These are phyloP conservation scores for Anguilla marmorata DNA, from an alignment of 2,797 vertebrate species.

Conservation along the genomic window DNA sequence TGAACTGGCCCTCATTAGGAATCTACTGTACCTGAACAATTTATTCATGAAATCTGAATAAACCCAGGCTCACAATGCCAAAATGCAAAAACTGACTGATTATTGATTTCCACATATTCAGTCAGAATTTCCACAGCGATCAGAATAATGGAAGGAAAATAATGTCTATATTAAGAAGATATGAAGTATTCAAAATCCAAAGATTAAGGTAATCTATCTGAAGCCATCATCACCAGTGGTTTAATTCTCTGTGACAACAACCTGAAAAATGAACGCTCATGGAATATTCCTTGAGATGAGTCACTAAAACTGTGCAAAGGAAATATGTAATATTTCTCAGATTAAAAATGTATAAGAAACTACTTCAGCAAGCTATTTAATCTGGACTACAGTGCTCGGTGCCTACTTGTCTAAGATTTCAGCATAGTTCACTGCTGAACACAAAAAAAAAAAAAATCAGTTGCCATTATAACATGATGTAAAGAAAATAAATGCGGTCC, in stretches of 20 bases:
- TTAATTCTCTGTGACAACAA: neutral
- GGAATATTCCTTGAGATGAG: constrained; percentile 40
- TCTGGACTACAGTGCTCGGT: neutral
- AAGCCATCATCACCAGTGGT: neutral
- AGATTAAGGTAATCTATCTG: neutral
- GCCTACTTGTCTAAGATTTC: neutral
- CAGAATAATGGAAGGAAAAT: neutral
- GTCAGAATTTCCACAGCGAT: neutral
- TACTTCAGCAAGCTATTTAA: constrained; percentile 33
- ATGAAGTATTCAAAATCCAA: neutral
- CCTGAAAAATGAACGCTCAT: constrained; percentile 37
- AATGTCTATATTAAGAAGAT: neutral
- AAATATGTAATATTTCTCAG: constrained; percentile 32
- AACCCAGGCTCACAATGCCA: neutral
- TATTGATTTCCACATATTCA: neutral
- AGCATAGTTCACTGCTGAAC: too few species aligned
- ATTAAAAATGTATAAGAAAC: constrained; percentile 43
- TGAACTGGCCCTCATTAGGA: neutral
- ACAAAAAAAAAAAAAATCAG: neutral
- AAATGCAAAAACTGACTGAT: neutral
- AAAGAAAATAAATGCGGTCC: neutral
- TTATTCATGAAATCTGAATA: neutral
- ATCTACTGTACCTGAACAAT: neutral
- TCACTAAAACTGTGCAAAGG: constrained; percentile 13
- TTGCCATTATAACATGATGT: neutral